phyloP scores from a whole-genome alignment of 2,888 invertebrate genomes.

The Limnephilus lunatus region DNA sequence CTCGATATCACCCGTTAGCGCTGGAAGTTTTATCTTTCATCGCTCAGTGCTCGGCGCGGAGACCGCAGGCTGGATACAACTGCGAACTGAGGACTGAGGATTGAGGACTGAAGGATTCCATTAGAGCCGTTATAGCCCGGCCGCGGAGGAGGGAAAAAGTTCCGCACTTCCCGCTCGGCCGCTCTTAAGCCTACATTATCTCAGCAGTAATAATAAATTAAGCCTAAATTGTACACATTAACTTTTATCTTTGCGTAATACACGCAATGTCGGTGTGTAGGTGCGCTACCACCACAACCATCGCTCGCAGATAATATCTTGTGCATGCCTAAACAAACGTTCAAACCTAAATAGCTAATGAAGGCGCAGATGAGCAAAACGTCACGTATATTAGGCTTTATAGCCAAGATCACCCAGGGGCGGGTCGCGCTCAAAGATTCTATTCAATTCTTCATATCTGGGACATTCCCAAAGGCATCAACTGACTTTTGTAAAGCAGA shows the following conservation, averaged over 20 bases:
- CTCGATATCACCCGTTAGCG: slow-evolving; percentile 51
- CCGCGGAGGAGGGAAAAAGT: slow-evolving; percentile 55
- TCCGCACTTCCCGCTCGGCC: slow-evolving; percentile 54
- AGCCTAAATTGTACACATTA: slow-evolving; percentile 66
- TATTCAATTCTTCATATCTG: slow-evolving; percentile 30
- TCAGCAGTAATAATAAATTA: slow-evolving; percentile 66
- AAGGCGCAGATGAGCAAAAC: slow-evolving; percentile 65
- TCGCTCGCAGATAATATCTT: slow-evolving; percentile 63
- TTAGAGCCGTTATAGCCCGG: slow-evolving; percentile 54
- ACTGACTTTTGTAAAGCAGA: not conserved
- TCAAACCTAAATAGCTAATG: slow-evolving; percentile 66
- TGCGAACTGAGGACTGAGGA: not conserved
- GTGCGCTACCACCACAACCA: slow-evolving; percentile 47
- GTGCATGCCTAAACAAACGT: slow-evolving; percentile 66
- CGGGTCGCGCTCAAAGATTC: slow-evolving; percentile 3
- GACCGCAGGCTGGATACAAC: not conserved
- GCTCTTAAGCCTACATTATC: slow-evolving; percentile 65
- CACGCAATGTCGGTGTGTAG: slow-evolving; percentile 63
- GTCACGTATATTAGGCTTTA: slow-evolving; percentile 65
- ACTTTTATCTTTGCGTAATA: slow-evolving; percentile 66
- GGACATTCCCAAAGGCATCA: not conserved
- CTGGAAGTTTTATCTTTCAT: slow-evolving; percentile 62
- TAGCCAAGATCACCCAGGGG: slow-evolving; percentile 52
- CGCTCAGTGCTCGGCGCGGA: slow-evolving; percentile 52
- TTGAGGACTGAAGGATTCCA: slow-evolving; percentile 57